Evolutionary conservation across 2,797 vertebrate species (phyloP), one percentile per base, ranked within the genome.

Genomic region (Clarias platycephalus): DNA sequence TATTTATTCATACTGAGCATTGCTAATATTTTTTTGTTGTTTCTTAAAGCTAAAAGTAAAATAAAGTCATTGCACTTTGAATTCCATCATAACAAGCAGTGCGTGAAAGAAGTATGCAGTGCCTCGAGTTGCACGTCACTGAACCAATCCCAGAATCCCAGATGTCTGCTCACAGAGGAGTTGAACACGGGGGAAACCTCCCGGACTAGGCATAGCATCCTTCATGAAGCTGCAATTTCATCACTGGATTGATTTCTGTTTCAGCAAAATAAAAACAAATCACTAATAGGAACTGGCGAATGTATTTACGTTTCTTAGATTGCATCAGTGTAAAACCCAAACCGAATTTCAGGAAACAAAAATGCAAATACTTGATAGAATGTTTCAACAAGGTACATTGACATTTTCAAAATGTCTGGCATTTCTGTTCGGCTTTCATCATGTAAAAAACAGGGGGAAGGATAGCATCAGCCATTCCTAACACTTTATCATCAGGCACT

Each of bases 271-370:
- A 87, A 85, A 80, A 81, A 89, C 86, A 81, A 84, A 86, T 86
- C 81, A 79, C 85, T 87, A 87, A 76, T 78, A 77, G 71, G 80
- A 80, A 83, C 85, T 87, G 88, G 78, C 79, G 83, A 86, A 92
- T 91, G 82, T 89, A 90, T 83, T 88, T 57, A 24, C 90, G 91
- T 92, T 88, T 92, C 91, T 92, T 81, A 88, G 91, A 90, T 92
- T 88, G 88, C 90, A 93, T 92, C 89, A 91, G 89, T 91, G 87
- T 87, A 80, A 88, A 87, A 44, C 13, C 76, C 44, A 15, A 79
- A 40, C 34, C 18, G 13, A 44, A 77, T 34, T 53, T 26, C 55
- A 60, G 75, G 5, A 60, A 77, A 77, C 58, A 20, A 77, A 77
- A 77, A 60, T 60, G 24, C 7, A 20, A 63, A 44, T 63, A 5